These are phyloP conservation scores for Colius striatus DNA, from an alignment of 2,113 vertebrate species.

Conservation along the genomic window DNA sequence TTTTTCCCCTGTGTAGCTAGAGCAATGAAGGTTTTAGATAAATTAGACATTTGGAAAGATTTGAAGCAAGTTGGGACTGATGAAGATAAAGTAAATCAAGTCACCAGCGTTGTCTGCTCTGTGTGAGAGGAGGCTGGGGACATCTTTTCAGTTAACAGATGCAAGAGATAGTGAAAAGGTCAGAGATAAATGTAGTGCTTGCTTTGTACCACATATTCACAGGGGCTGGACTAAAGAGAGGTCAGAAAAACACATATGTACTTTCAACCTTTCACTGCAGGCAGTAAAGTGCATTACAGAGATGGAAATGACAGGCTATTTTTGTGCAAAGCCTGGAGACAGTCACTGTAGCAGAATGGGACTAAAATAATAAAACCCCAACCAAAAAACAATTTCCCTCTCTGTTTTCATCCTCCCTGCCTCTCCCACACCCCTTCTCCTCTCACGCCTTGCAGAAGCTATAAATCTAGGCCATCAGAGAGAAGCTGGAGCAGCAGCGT, in stretches of 20 bases:
- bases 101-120: slow-evolving; percentile 57
- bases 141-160: slow-evolving; percentile 71
- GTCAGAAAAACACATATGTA: slow-evolving; percentile 61
- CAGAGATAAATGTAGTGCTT: slow-evolving; percentile 74
- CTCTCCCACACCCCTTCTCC: slow-evolving; percentile 13
- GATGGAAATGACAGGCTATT: slow-evolving; percentile 49
- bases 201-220: slow-evolving; percentile 67
- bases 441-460: not conserved
- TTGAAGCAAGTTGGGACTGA: not conserved
- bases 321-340: slow-evolving; percentile 49
- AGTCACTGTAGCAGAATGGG: not conserved
- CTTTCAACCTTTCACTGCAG: slow-evolving; percentile 73
- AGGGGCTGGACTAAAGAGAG: slow-evolving; percentile 55
- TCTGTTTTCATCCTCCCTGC: slow-evolving; percentile 32
- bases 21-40: not conserved
- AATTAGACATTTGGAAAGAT: slow-evolving; percentile 35
- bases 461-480: slow-evolving; percentile 67
- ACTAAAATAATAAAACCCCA: slow-evolving; percentile 35
- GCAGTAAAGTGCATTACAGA: slow-evolving; percentile 27
- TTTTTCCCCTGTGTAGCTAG: not conserved
- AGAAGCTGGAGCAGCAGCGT: slow-evolving; percentile 61
- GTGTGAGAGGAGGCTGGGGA: slow-evolving; percentile 63
- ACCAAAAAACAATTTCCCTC: slow-evolving; percentile 58
- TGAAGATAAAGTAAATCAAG: slow-evolving; percentile 57
- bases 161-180: slow-evolving; percentile 74